phyloP scores from a whole-genome alignment of 2,113 vertebrate genomes.

The Circaetus cinerascens region DNA sequence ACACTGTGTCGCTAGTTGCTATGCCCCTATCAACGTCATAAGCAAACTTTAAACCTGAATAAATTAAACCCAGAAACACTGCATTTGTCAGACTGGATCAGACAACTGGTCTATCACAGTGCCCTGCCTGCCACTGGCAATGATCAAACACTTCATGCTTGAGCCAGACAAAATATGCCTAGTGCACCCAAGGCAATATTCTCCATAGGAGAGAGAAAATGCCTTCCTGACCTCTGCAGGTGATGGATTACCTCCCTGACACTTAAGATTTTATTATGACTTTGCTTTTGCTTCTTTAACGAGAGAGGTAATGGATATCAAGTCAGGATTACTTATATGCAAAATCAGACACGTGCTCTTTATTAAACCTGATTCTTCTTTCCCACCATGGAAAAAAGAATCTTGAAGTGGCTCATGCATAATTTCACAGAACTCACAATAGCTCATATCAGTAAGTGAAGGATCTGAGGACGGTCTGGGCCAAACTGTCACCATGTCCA shows the following conservation, averaged over 20 bases:
- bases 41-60: conserved; percentile 45
- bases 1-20: not conserved
- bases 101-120: not conserved
- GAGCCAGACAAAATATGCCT: not conserved
- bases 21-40: conserved; percentile 28
- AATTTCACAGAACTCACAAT: not conserved
- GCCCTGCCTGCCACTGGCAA: not conserved
- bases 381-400: not conserved
- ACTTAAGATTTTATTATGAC: not conserved
- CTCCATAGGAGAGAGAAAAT: not conserved
- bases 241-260: not conserved
- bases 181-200: not conserved
- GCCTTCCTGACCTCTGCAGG: not conserved
- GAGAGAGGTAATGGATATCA: not conserved
- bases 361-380: not conserved
- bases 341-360: not conserved
- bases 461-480: not conserved
- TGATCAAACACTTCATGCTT: not conserved
- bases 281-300: not conserved
- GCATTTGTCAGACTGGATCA: conserved; percentile 26
- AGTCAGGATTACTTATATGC: not conserved
- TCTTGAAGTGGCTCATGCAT: not conserved
- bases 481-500: not conserved
- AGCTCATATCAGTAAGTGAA: not conserved
- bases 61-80: conserved; percentile 9